Base-by-base conservation (phyloP, 1,140 invertebrate species). In the Drosophila willistoni region DNA sequence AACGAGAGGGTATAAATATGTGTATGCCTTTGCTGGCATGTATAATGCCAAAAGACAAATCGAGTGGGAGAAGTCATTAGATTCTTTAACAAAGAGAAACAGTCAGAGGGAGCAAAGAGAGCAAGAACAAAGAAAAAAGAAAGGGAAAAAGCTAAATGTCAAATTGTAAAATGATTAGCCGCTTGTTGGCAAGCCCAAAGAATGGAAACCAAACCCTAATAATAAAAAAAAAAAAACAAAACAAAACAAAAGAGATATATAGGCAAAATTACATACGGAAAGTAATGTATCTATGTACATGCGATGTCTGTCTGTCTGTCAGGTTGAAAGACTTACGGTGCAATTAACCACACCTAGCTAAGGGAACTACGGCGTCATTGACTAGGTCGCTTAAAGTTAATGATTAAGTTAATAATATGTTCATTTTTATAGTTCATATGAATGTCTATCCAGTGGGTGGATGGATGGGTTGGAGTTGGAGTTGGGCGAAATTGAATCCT, bases 361-460 rank as follows among this genome's bases (percentile, higher is more conserved):
- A 29, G 14, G 13, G 9, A 22, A 34, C 56, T 34, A 39, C n/a
- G 56, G 56, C 56, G 56, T 59, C 56, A 19, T 36, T 62, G 36
- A 62, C 41, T 62, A 44, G 60, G 14, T 42, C 39, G 69, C 57
- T 66, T 75, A 62, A 47, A 71, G 62, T 63, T 77, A 72, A 78
- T 78, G 75, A 77, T 77, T 77, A 77, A 57, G 74, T 77, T 77
- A 51, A 51, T 51, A 59, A 77, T 77, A 77, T 62, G 73, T 65
- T 70, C 51, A 41, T 55, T 74, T 69, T 68, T 59, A 36, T 36
- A 36, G 34, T 36, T 73, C 61, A 22, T 12, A 39, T 39, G 36
- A 10, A 3, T 36, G 34, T 36, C 7, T 36, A 12, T 36, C 9
- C 6, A 4, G 22, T 5, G 29, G 5, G 36, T 39, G 36, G 3